These are phyloP conservation scores for Spermophilus dauricus DNA, from an alignment of 2,113 vertebrate genomes.

Conservation along the genomic window DNA sequence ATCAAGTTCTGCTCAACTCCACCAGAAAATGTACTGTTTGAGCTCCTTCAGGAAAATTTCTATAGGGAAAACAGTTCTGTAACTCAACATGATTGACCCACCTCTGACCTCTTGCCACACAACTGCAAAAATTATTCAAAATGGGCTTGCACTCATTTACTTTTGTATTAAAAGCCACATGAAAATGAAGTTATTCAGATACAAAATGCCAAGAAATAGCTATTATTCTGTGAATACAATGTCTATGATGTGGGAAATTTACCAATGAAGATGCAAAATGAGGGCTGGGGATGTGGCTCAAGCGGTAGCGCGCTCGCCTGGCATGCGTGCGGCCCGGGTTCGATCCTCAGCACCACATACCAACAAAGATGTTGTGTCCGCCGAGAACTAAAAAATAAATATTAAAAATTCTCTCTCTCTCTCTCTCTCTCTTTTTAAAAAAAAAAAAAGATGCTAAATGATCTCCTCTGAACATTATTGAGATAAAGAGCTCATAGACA, in stretches of 20 bases:
- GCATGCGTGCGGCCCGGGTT: too few species aligned
- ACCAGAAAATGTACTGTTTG: conserved; percentile 38
- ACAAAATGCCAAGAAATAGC: conserved; percentile 33
- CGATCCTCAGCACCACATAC: too few species aligned
- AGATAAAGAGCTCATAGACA: not conserved
- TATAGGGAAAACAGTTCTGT: conserved; percentile 46
- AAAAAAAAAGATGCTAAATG: not conserved
- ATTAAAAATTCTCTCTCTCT: too few species aligned
- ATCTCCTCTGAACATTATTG: not conserved
- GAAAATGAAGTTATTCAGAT: conserved; percentile 9
- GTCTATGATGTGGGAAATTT: conserved; percentile 9
- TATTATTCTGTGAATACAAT: conserved; percentile 45
- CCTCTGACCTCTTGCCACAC: not conserved
- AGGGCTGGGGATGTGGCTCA: too few species aligned
- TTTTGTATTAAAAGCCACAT: conserved; percentile 17
- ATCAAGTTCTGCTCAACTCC: conserved; percentile 22
- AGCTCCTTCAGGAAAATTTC: conserved; percentile 71
- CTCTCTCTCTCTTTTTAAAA: too few species aligned
- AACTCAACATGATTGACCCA: not conserved
- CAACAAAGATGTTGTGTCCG: too few species aligned
- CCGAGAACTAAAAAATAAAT: too few species aligned
- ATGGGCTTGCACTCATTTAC: not conserved
- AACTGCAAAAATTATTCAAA: conserved; percentile 64
- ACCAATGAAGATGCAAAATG: not conserved
- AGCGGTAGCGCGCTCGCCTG: too few species aligned